Base-by-base conservation (phyloP, 92 coral and sea anemone genomes). In the Meandrina meandrites region DNA sequence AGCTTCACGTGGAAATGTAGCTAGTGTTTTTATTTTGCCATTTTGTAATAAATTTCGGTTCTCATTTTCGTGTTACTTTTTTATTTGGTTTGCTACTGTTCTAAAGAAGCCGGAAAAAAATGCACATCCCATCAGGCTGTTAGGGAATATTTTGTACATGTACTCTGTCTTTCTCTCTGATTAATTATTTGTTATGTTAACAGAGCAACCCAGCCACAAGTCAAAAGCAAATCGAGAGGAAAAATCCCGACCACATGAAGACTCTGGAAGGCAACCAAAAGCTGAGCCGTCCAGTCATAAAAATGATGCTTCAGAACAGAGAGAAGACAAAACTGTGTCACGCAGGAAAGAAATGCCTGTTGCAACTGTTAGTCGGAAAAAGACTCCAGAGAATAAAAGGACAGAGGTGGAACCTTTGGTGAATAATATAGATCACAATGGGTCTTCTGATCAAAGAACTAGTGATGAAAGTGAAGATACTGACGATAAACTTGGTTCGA, bases 401-500 rank as follows among this genome's bases (percentile, higher is more conserved):
- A 81, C 62, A 24, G 75, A 68, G 17, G 67, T 18, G 2, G 77
- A 85, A 85, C 82, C 83, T 78, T 85, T 85, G 51, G 31, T 78
- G 22, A 85, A 85, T 78, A 64, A 85, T 78, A 24, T 77, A 18
- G 88, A 85, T 70, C 82, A 76, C 30, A 85, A 85, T 30, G 88
- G 88, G 45, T 76, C 88, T 27, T 85, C 88, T 0, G 88, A 79
- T 76, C 88, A 85, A 15, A 85, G 88, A 36, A 85, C 88, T 85
- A 85, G 88, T 31, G 88, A 85, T 78, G 88, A 85, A 40, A 64
- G 83, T 21, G 79, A 79, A 30, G 88, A 85, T 40, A 85, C 88
- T 21, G 88, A 85, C 31, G 88, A 85, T 6, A 85, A 85, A 85
- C 83, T 85, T n/a, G 88, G 88, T 8, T 85, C 88, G 22, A 85